Evolutionary conservation across 2,797 vertebrate genomes (phyloP).

Genomic region (Triplophysa bombifrons): DNA sequence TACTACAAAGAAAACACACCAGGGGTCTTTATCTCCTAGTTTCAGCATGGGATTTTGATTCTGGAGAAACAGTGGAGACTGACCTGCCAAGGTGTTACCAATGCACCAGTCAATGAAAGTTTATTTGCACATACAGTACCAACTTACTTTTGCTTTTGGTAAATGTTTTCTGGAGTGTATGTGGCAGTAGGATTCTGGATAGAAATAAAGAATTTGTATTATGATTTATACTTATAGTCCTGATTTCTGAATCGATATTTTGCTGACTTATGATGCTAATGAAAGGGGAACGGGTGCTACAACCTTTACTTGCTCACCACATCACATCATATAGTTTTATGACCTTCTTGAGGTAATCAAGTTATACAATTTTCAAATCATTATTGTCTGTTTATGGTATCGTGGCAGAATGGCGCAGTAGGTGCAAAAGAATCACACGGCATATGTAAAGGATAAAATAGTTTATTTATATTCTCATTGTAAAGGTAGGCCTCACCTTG

Average conservation of each 20-base stretch:
- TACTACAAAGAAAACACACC: constrained; percentile 31
- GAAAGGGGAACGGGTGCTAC: background rate
- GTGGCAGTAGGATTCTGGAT: constrained; percentile 12
- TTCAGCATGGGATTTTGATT: constrained; percentile 18
- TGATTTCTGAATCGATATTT: background rate
- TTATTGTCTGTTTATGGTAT: too few relatives aligned
- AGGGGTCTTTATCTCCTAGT: constrained; percentile 25
- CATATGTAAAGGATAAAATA: constrained; percentile 82
- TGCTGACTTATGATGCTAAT: background rate
- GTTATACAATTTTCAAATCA: too few relatives aligned
- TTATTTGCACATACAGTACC: constrained; percentile 23
- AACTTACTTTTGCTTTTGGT: constrained; percentile 7
- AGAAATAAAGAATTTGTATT: constrained; percentile 33
- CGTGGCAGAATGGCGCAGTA: too few relatives aligned
- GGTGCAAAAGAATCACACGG: constrained; percentile 1
- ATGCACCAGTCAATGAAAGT: constrained; percentile 16
- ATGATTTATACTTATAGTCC: constrained; percentile 9
- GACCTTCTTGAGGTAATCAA: too few relatives aligned
- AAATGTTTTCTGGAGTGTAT: constrained; percentile 4
- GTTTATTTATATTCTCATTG: constrained; percentile 91
- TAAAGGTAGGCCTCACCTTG: constrained; percentile 90
- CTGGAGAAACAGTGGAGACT: background rate
- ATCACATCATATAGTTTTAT: too few relatives aligned
- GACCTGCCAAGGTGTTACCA: constrained; percentile 4
- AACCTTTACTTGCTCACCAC: too few relatives aligned